Conservation (phyloP, 2,113 vertebrate species). For the Ondatra zibethicus region DNA sequence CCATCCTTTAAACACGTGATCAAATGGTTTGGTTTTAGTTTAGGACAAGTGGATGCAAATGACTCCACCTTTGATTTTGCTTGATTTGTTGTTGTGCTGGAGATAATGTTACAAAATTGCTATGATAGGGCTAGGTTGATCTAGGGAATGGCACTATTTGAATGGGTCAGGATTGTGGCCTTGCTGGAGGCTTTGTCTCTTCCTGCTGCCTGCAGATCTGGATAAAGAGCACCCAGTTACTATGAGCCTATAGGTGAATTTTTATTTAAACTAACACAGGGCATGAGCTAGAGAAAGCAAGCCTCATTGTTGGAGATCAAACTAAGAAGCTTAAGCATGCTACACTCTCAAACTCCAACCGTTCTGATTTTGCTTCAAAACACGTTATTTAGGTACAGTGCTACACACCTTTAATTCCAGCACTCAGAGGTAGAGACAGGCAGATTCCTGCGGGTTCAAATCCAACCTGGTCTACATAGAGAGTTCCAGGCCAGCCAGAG, state of each 20-base stretch:
- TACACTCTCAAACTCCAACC: not conserved
- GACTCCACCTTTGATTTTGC: not conserved
- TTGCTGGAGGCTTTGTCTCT: too few species aligned
- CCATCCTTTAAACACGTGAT: not conserved
- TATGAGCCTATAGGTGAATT: not conserved
- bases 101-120: not conserved
- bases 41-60: not conserved
- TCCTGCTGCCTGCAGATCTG: too few species aligned
- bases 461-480: not conserved
- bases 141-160: not conserved
- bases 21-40: not conserved
- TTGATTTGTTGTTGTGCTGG: not conserved
- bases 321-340: not conserved
- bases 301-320: not conserved
- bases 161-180: too few species aligned
- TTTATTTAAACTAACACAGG: not conserved
- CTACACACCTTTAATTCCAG: not conserved
- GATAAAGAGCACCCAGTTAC: too few species aligned
- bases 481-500: not conserved
- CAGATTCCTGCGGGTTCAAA: not conserved
- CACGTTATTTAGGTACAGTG: not conserved
- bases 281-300: not conserved
- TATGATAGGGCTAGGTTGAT: not conserved
- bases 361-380: not conserved
- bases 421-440: not conserved